phyloP scores from a whole-genome alignment of 2,113 vertebrate genomes.

The Apistogramma diplotaenia region DNA sequence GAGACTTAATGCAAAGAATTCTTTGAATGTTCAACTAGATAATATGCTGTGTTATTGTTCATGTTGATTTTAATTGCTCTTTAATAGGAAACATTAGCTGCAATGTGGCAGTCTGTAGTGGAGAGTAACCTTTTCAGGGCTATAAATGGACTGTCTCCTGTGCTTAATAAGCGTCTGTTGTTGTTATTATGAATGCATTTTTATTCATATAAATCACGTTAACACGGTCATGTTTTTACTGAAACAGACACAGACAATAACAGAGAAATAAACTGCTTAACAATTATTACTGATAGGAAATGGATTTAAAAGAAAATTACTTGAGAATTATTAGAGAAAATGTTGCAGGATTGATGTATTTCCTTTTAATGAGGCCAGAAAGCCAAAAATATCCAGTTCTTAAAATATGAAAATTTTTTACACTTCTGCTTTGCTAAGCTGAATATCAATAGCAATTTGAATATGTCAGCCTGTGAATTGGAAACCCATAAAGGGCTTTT shows the following conservation, averaged over 20 bases:
- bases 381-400: background rate
- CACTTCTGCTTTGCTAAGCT: background rate
- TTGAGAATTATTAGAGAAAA: background rate
- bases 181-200: background rate
- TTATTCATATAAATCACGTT: background rate
- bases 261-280: background rate
- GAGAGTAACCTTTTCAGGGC: background rate
- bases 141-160: background rate
- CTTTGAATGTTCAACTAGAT: background rate
- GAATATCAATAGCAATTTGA: background rate
- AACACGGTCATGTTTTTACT: accelerated
- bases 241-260: background rate
- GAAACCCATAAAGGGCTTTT: background rate
- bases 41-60: background rate
- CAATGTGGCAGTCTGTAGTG: background rate
- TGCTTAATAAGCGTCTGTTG: too few relatives aligned
- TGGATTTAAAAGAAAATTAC: background rate
- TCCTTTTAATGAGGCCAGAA: background rate
- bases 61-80: background rate
- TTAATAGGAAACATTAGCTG: background rate
- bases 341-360: background rate
- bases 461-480: background rate
- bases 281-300: background rate
- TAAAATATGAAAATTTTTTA: background rate
- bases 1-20: too few relatives aligned